Conservation (phyloP, 2,113 vertebrate species). For the Caretta caretta region DNA sequence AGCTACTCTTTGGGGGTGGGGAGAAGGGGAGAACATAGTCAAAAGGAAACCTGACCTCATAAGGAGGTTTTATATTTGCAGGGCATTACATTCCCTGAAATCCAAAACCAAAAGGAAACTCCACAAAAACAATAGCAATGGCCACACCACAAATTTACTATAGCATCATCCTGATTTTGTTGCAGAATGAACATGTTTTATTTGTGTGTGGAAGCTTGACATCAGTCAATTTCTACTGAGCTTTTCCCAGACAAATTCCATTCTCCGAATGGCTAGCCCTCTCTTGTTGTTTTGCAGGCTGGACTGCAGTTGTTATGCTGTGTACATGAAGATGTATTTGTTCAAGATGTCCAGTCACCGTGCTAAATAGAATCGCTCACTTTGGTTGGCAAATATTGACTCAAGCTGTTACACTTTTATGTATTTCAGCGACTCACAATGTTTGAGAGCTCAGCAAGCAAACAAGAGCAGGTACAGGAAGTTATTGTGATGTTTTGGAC, state of each 20-base stretch:
- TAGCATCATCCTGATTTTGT: neutral
- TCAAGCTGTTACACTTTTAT: constrained; percentile 84
- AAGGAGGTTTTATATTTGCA: neutral
- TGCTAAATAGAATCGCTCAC: constrained; percentile 81
- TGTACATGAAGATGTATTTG: constrained; percentile 75
- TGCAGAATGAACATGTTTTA: neutral
- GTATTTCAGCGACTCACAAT: constrained; percentile 82
- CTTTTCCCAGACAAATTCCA: neutral
- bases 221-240: neutral
- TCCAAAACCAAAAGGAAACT: neutral
- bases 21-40: neutral
- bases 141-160: neutral
- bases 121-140: neutral
- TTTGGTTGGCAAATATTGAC: constrained; percentile 85
- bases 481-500: constrained; percentile 80
- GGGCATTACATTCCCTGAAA: neutral
- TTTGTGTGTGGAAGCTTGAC: constrained; percentile 18
- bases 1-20: neutral
- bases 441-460: constrained; percentile 84
- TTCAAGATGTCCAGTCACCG: constrained; percentile 78
- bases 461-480: constrained; percentile 86
- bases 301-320: constrained; percentile 57
- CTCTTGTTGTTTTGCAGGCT: constrained; percentile 28
- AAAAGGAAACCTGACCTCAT: constrained; percentile 10
- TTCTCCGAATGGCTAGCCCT: constrained; percentile 17